Evolutionary conservation across 2,888 invertebrate species (phyloP).

Genomic region (Nephrocerus scutellatus): DNA sequence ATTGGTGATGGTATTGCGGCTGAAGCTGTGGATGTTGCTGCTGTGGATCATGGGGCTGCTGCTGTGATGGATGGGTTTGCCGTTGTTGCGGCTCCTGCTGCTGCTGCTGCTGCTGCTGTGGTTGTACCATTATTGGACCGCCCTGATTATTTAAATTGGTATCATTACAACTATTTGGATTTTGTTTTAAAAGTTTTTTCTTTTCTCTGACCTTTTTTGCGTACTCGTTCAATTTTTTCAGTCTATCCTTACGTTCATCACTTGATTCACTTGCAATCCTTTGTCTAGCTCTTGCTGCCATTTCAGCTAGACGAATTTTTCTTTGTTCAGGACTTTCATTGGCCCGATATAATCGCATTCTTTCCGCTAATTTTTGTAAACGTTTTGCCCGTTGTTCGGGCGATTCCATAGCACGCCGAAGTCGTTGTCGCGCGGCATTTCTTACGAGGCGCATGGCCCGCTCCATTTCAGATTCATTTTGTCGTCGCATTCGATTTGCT

Average conservation of each 20-base stretch:
- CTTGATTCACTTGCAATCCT: conserved; percentile 42
- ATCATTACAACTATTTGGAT: conserved; percentile 26
- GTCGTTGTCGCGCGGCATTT: conserved; percentile 45
- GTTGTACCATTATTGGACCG: conserved; percentile 17
- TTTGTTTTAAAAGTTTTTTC: conserved; percentile 45
- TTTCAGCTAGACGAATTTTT: conserved; percentile 43
- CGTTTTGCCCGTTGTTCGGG: conserved; percentile 44
- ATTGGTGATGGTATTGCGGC: conserved; percentile 30
- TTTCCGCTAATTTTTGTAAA: conserved; percentile 43
- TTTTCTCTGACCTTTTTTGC: conserved; percentile 49
- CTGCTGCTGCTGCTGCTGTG: conserved; percentile 27
- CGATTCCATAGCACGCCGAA: conserved; percentile 47
- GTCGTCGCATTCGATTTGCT: conserved; percentile 44
- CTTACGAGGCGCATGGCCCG: conserved; percentile 46
- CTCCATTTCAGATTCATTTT: conserved; percentile 45
- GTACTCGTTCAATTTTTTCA: conserved; percentile 47
- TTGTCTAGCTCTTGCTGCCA: conserved; percentile 45
- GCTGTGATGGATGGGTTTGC: conserved; percentile 20
- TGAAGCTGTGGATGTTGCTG: conserved; percentile 24
- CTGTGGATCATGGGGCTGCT: conserved; percentile 25
- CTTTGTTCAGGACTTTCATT: conserved; percentile 46
- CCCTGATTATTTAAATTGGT: conserved; percentile 23
- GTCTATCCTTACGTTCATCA: conserved; percentile 46
- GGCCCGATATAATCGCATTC: conserved; percentile 46
- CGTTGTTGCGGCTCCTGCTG: conserved; percentile 22